Base-by-base conservation (phyloP, 2,888 invertebrate genomes). In the Apamea monoglypha region DNA sequence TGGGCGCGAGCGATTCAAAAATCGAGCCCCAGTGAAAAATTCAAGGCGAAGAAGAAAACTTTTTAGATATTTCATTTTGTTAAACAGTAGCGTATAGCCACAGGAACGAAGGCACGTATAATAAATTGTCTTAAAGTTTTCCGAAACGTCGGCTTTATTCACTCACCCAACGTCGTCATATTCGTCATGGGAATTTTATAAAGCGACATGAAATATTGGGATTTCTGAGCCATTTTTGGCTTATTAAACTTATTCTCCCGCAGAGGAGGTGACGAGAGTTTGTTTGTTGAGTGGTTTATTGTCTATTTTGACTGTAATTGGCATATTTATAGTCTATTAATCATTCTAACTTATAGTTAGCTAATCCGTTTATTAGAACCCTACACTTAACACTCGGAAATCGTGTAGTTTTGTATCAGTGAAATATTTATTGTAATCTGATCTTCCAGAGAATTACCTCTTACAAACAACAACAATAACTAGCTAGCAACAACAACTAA, bases 61-160 rank as follows among this genome's bases (percentile, higher is more conserved):
- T 88, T 91, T 90, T 78, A 91, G 90, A 93, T 92, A 92, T 91
- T 91, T 92, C 91, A 92, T 92, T 91, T 90, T 81, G 89, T 91
- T 91, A 91, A 92, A 92, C 94, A 92, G 91, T 91, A 91, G 90
- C 92, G 89, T 90, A 92, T 92, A 93, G 93, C 92, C 87, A 84
- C 80, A 87, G 84, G 88, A 87, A 88, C 89, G 91, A 91, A 91
- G 91, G 91, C 90, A 91, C 88, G 87, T 87, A 90, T 92, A 92
- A 94, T 94, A 93, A 95, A 95, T 94, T 91, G 91, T 92, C 89
- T 91, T 89, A 91, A 91, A 92, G 92, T 90, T 93, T 94, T 90
- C 69, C 85, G 80, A 87, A 89, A 90, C 71, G 86, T 90, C 90
- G 84, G 82, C 86, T 91, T 91, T 92, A 92, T 91, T 91, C 89